These are phyloP conservation scores for Atherix ibis DNA, from an alignment of 2,888 invertebrate species.

Conservation along the genomic window DNA sequence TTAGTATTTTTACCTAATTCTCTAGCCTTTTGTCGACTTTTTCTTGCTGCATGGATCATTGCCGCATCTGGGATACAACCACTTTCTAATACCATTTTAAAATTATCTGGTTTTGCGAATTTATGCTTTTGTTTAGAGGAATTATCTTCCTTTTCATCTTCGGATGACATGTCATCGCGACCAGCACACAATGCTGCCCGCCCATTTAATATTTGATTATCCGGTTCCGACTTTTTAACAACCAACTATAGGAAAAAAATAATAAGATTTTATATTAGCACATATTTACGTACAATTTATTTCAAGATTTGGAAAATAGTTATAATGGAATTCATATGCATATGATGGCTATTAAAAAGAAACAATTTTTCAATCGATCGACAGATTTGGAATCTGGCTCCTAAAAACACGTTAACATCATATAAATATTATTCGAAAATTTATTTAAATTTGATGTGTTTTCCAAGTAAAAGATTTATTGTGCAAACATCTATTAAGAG, in stretches of 20 bases:
- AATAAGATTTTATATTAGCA: not conserved
- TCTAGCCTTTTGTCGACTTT: constrained; percentile 83
- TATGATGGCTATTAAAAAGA: too few species aligned
- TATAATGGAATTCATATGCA: too few species aligned
- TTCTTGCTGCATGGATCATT: constrained; percentile 93
- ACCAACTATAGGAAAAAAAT: constrained; percentile 33
- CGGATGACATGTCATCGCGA: constrained; percentile 44
- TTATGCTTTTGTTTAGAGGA: constrained; percentile 26
- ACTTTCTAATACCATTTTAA: constrained; percentile 66
- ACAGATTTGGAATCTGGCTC: too few species aligned
- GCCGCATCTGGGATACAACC: constrained; percentile 95
- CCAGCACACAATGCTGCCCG: constrained; percentile 70
- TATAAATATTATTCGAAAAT: too few species aligned
- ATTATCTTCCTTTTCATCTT: constrained; percentile 45
- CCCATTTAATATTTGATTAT: constrained; percentile 55
- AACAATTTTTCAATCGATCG: too few species aligned
- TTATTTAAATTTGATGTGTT: too few species aligned
- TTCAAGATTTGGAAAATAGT: too few species aligned
- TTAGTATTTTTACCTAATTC: constrained; percentile 44
- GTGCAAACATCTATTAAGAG: too few species aligned
- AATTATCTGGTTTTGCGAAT: constrained; percentile 50
- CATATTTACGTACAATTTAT: too few species aligned
- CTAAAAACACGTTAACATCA: too few species aligned
- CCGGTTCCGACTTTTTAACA: constrained; percentile 41
- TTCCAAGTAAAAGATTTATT: too few species aligned